These are phyloP conservation scores for Anthophora plumipes DNA, from an alignment of 2,888 invertebrate genomes.

Conservation along the genomic window DNA sequence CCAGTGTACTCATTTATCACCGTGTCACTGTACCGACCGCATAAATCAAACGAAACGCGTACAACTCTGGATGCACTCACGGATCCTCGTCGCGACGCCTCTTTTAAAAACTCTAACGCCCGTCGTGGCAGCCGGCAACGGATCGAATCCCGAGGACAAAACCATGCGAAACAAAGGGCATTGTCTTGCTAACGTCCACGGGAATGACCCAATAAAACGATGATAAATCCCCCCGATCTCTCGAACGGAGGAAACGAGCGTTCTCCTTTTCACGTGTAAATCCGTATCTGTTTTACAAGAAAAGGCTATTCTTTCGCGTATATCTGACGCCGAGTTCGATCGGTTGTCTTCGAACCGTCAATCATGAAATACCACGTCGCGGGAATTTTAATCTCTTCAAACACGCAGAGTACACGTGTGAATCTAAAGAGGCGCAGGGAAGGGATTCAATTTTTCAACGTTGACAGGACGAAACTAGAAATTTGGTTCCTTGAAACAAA, in stretches of 20 bases:
- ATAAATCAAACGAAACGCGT: conserved; percentile 54
- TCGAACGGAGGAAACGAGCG: not conserved
- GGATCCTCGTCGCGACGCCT: conserved; percentile 15
- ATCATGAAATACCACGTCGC: not conserved
- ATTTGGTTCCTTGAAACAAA: conserved; percentile 12
- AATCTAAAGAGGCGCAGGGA: not conserved
- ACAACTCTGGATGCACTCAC: conserved; percentile 8
- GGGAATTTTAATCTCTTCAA: not conserved
- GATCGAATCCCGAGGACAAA: not conserved
- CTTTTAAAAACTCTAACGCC: conserved; percentile 29
- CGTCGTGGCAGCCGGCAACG: conserved; percentile 1
- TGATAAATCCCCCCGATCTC: conserved; percentile 75
- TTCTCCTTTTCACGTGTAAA: not conserved
- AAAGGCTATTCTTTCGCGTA: conserved; percentile 1
- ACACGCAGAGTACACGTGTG: not conserved
- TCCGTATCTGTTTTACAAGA: conserved; percentile 6
- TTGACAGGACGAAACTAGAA: conserved; percentile 7
- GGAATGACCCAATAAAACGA: conserved; percentile 69
- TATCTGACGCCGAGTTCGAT: not conserved
- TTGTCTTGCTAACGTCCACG: conserved; percentile 39
- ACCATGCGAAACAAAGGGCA: conserved; percentile 22
- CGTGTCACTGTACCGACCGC: conserved; percentile 23
- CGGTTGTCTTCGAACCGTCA: not conserved
- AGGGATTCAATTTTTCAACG: conserved; percentile 1
- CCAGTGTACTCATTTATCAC: conserved; percentile 47